These are phyloP conservation scores for Bufotes viridis DNA, from an alignment of 2,797 vertebrate genomes.

Conservation along the genomic window DNA sequence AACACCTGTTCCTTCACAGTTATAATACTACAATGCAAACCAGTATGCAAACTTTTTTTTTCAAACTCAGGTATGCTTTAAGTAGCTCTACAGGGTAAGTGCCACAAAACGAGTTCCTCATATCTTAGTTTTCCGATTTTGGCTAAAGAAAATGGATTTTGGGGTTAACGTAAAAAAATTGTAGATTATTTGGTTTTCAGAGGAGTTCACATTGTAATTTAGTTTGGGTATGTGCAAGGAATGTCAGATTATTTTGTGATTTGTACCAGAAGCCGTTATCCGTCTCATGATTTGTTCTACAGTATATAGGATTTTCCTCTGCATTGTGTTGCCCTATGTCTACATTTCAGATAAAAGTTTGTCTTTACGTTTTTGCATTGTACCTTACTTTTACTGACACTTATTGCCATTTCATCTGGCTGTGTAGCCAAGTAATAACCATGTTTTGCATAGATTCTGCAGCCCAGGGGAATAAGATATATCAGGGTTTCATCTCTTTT, in stretches of 20 bases:
- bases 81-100: not conserved
- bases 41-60: no score
- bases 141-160: not conserved
- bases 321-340: constrained; percentile 10
- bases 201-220: not conserved
- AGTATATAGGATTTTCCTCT: constrained; percentile 8
- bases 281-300: not conserved
- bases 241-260: not conserved
- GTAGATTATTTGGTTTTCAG: not conserved
- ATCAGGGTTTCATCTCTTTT: constrained; percentile 39
- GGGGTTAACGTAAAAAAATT: not conserved
- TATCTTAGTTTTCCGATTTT: not conserved
- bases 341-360: constrained; percentile 23
- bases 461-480: constrained; percentile 39
- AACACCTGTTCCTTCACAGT: no score
- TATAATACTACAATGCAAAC: no score
- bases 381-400: constrained; percentile 26
- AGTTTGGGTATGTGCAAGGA: not conserved
- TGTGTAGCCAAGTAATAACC: constrained; percentile 47
- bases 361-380: constrained; percentile 21
- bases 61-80: no score
- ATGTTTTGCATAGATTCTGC: constrained; percentile 35
- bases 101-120: not conserved
- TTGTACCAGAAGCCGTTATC: not conserved
- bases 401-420: constrained; percentile 34